Percentiles rank a stretch among this genome's conserved stretches.
Conservation (phyloP, 2,888 invertebrate genomes). For the Melanophora roralis region DNA sequence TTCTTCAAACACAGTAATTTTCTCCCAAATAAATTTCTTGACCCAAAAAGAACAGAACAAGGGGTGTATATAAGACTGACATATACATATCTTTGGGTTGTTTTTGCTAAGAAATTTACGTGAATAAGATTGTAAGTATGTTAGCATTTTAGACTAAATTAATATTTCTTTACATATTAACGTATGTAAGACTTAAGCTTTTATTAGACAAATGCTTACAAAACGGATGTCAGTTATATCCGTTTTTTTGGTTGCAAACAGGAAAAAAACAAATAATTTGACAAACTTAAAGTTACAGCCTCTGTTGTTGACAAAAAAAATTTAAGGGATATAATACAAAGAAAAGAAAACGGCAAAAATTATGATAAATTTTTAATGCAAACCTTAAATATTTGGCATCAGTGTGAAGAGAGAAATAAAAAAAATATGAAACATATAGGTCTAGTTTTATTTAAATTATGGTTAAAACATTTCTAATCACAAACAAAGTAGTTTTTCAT, state of each 20-base stretch:
- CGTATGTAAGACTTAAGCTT: slow-evolving; percentile 11
- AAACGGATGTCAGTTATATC: slow-evolving; percentile 52
- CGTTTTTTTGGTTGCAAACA: slow-evolving; percentile 33
- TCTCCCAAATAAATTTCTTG: slow-evolving; percentile 7
- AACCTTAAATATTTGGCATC: no score
- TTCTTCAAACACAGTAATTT: not conserved
- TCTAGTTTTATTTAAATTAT: no score
- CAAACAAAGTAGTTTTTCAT: no score
- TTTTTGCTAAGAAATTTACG: not conserved
- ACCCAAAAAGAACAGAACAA: not conserved
- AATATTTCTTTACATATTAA: slow-evolving; percentile 4
- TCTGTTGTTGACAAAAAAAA: not conserved
- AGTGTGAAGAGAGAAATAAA: no score
- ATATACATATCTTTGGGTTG: not conserved
- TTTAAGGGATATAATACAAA: not conserved
- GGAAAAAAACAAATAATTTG: slow-evolving; percentile 43
- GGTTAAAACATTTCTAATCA: no score
- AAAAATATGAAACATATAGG: no score
- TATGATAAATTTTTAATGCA: not conserved
- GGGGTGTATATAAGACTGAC: not conserved
- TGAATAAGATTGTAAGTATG: not conserved
- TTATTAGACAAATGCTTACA: slow-evolving; percentile 52
- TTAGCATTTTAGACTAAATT: not conserved
- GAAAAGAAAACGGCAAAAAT: not conserved
- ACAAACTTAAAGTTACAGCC: slow-evolving; percentile 27